A percentile compares a stretch with the other conserved stretches of the same genome.
phyloP scores from a whole-genome alignment of 2,888 invertebrate genomes.

The Xestia ashworthii region DNA sequence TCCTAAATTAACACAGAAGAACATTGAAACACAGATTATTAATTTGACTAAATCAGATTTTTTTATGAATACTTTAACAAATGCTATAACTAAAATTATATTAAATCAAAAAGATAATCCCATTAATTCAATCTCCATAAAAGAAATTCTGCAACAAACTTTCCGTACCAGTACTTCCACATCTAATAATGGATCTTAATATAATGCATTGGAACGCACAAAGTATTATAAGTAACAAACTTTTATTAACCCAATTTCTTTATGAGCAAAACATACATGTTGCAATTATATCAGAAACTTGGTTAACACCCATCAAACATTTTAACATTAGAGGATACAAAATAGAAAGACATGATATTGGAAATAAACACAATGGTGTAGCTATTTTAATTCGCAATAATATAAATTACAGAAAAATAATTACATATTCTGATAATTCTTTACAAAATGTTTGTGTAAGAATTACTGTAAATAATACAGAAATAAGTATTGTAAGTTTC shows the following conservation, averaged over 20 bases:
- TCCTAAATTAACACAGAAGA: constrained; percentile 6
- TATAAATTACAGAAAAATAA: constrained; percentile 6
- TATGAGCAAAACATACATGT: constrained; percentile 6
- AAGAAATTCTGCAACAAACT: constrained; percentile 3
- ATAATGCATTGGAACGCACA: no score
- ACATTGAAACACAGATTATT: constrained; percentile 4
- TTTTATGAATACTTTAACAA: constrained; percentile 1
- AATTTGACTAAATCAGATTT: constrained; percentile 1
- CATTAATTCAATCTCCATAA: not conserved
- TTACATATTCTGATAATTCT: not conserved
- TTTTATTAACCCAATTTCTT: not conserved
- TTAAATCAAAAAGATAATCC: not conserved
- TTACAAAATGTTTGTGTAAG: constrained; percentile 12
- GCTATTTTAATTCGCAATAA: constrained; percentile 17
- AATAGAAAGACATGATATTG: constrained; percentile 7
- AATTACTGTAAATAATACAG: constrained; percentile 11
- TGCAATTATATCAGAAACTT: constrained; percentile 9
- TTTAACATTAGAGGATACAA: constrained; percentile 8
- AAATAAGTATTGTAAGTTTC: constrained; percentile 16
- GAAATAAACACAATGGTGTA: constrained; percentile 11
- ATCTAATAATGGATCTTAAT: no score
- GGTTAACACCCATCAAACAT: constrained; percentile 5
- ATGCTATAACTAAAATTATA: not conserved
- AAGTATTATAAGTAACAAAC: no score
- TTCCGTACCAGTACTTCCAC: not conserved